Base-by-base conservation (phyloP, 1,140 invertebrate genomes). In the Heliconius eleuchia region DNA sequence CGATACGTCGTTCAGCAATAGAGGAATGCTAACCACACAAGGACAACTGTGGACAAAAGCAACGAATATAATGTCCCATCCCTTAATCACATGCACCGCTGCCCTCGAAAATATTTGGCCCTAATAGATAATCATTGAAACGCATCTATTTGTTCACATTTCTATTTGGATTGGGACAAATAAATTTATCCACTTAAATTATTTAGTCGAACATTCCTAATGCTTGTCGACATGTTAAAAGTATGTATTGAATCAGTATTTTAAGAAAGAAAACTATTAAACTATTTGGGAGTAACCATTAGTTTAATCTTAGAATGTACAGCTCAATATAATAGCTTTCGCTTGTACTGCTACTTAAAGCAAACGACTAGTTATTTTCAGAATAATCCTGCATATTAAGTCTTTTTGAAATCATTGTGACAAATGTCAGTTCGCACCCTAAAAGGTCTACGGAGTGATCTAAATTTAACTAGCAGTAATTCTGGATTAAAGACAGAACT, bases 11-110 rank as follows among this genome's bases (percentile, higher is more conserved):
- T 83, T 72, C 37, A 73, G 23, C 34, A 39, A 70, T 46, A 73
- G 74, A 75, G 71, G 78, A 86, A 85, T 80, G 83, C 74, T 81
- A 82, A 91, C 91, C 92, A 88, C 89, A 93, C 87, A 88, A 92
- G 90, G 88, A 92, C 91, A 92, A 85, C 85, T 78, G 88, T 79
- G 88, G 87, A 92, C 89, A 94, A 94, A 90, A 91, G 87, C 87
- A 81, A 80, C 87, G 84, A 88, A 93, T 86, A 93, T 93, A 93
- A 93, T 91, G 90, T 94, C 87, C 88, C 89, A 93, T 93, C 91
- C 92, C 89, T 91, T 93, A 94, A 94, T 94, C 92, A 93, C 91
- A 94, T 93, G 93, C 93, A 89, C 90, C 89, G 91, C 80, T 94
- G 92, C 87, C 86, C 86, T 88, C 86, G 86, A 91, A 93, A 92